These are phyloP conservation scores for Hirtodrosophila confusa DNA, from an alignment of 2,888 invertebrate species.

Conservation along the genomic window DNA sequence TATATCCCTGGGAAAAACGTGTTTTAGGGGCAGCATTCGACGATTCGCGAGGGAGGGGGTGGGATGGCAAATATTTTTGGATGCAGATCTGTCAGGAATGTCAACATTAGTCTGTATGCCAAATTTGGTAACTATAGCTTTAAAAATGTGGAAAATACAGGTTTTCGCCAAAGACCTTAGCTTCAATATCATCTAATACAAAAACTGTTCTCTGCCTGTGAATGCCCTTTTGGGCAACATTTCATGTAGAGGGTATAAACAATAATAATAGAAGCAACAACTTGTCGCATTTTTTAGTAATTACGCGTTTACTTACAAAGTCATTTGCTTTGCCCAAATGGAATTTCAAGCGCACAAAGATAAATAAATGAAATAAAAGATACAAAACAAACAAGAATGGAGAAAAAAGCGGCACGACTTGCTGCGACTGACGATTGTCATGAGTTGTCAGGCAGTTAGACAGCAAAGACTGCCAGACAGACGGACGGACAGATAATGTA, in stretches of 20 bases:
- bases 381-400: slow-evolving; percentile 36
- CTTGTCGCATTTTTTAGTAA: slow-evolving; percentile 73
- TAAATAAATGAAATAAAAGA: slow-evolving; percentile 40
- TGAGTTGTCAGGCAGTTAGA: slow-evolving; percentile 60
- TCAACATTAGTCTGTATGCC: too few species aligned
- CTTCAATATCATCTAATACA: too few species aligned
- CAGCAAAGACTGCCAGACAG: slow-evolving; percentile 13
- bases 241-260: slow-evolving; percentile 19
- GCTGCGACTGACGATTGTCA: slow-evolving; percentile 69
- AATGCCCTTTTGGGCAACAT: not conserved
- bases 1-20: too few species aligned
- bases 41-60: too few species aligned
- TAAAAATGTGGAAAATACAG: too few species aligned
- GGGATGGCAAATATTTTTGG: too few species aligned
- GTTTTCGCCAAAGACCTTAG: too few species aligned
- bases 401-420: slow-evolving; percentile 60
- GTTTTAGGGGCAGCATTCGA: too few species aligned
- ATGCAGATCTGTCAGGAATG: too few species aligned
- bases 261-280: slow-evolving; percentile 45
- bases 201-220: too few species aligned
- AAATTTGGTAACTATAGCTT: too few species aligned
- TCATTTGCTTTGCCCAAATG: slow-evolving; percentile 61
- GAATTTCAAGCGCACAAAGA: slow-evolving; percentile 65
- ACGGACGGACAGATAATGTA: slow-evolving; percentile 60
- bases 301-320: slow-evolving; percentile 69